Base-by-base conservation (phyloP, 2,888 invertebrate genomes). In the Lycophotia porphyrea region DNA sequence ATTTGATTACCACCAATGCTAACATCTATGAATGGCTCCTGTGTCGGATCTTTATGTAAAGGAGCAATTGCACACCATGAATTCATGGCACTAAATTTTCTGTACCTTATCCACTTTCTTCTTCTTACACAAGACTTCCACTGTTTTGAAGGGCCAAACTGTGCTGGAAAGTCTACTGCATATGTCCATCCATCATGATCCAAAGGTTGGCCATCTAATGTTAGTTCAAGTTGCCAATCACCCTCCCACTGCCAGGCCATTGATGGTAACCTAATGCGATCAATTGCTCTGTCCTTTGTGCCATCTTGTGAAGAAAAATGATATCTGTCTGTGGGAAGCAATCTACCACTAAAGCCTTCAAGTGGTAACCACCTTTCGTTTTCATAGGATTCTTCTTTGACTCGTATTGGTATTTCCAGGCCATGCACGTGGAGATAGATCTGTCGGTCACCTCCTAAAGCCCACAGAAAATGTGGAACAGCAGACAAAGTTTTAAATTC, bases 221-320 rank as follows among this genome's bases (percentile, higher is more conserved):
- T 98, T 34, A 98, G 97, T 91, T 99, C 98, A 74, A 98, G 96
- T 88, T 98, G 98, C 99, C 99, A 99, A 86, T 99, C 98, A 5
- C 98, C 98, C 95, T 99, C 99, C 99, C 99, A 99, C 90, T 98
- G 98, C 99, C 99, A 99, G 27, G 99, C 98, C 97, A 98, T 98
- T 0, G 99, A 99, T 11, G 99, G 99, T 66, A 99, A 94, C 81
- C 98, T 97, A 79, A 99, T 98, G 92, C 97, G 97, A 88, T 98
- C 98, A 84, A 98, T 98, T 49, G 98, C 97, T 77, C 98, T 97
- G 89, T 98, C 98, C 52, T 97, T 97, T 15, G 97, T 97, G 11
- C 99, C 99, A 96, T 99, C 98, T 88, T 97, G 97, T 87, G 98
- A 98, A 24, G 99, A 99, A 96, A 98, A 99, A 89, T 97, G 98